Evolutionary conservation across 2,888 invertebrate genomes (phyloP).

Genomic region (Liodrosophila aerea): DNA sequence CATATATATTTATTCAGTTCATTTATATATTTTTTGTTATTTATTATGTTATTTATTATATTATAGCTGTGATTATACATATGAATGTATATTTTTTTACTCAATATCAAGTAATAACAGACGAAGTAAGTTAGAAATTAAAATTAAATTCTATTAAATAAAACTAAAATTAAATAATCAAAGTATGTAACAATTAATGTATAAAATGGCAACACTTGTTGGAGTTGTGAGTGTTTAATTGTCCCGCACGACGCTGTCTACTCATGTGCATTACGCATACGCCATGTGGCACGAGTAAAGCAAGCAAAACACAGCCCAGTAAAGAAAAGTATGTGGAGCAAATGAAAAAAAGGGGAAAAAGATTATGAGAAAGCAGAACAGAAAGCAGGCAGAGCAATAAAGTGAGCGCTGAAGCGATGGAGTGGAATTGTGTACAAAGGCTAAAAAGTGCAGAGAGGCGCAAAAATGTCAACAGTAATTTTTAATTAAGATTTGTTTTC

Average conservation of each 20-base stretch:
- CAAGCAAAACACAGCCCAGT: neutral
- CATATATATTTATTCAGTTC: no score
- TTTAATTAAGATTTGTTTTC: constrained; percentile 77
- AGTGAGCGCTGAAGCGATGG: constrained; percentile 10
- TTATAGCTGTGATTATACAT: no score
- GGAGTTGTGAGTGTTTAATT: constrained; percentile 45
- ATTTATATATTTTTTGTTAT: no score
- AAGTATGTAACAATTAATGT: neutral
- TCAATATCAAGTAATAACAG: no score
- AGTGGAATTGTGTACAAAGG: neutral
- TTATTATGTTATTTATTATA: no score
- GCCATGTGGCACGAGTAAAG: constrained; percentile 9
- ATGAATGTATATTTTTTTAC: no score
- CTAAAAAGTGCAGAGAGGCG: constrained; percentile 28
- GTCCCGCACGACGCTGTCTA: constrained; percentile 25
- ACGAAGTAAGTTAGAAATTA: no score
- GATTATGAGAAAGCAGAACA: neutral
- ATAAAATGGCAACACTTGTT: constrained; percentile 49
- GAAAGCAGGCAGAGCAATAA: constrained; percentile 1
- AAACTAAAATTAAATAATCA: neutral
- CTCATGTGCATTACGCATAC: constrained; percentile 44
- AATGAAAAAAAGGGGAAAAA: neutral
- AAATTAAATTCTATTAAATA: neutral
- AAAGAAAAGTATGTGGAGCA: neutral
- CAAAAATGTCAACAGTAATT: constrained; percentile 74